Percentiles rank a stretch among this genome's conserved stretches.
Evolutionary conservation across 2,113 vertebrate genomes (phyloP).

Genomic region (Vombatus ursinus): DNA sequence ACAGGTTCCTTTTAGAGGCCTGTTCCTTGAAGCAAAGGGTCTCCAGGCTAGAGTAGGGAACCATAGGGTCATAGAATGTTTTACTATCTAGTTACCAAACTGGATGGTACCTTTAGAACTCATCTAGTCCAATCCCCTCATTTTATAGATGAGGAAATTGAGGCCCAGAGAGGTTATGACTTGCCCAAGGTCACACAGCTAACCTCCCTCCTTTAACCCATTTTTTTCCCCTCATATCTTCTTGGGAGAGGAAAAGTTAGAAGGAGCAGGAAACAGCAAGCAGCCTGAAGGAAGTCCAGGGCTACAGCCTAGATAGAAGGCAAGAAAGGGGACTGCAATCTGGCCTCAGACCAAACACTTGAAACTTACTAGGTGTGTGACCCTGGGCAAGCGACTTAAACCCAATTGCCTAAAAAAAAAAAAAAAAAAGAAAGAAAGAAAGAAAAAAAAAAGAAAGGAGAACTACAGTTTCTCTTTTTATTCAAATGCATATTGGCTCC

Average conservation of each 20-base stretch:
- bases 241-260: neutral
- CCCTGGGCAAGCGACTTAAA: no score
- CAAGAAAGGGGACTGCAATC: neutral
- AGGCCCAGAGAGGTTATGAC: neutral
- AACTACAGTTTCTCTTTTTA: neutral
- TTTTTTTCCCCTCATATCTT: neutral
- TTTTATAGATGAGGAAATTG: neutral
- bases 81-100: neutral
- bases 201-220: neutral
- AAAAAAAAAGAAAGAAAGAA: no score
- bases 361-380: no score
- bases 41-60: constrained; percentile 27
- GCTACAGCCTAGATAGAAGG: neutral
- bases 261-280: neutral
- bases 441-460: no score
- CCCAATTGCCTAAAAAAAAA: no score
- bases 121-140: neutral
- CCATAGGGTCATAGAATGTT: neutral
- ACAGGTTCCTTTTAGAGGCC: neutral
- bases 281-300: neutral
- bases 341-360: no score
- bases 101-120: neutral
- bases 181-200: neutral
- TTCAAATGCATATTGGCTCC: neutral
- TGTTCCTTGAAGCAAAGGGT: neutral